Evolutionary conservation across 2,888 invertebrate species (phyloP).

Genomic region (Dolichomitus sp.): DNA sequence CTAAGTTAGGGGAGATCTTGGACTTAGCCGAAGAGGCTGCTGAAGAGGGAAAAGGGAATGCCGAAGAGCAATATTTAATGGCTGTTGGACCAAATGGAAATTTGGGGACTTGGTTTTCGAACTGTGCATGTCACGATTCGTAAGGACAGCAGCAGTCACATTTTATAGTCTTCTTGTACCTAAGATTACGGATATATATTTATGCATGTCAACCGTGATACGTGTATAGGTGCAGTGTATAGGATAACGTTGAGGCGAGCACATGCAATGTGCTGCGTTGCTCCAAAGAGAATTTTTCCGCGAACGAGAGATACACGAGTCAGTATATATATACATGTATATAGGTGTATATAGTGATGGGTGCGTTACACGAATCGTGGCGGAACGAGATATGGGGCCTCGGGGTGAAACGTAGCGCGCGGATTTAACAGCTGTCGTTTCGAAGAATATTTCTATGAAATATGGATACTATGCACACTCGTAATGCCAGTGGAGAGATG

Average conservation of each 20-base stretch:
- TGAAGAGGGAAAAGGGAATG: slow-evolving; percentile 1
- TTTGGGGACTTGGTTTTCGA: background rate
- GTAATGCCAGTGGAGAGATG: slow-evolving; percentile 8
- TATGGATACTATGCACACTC: slow-evolving; percentile 28
- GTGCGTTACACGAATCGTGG: slow-evolving; percentile 37
- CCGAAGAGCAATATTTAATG: slow-evolving; percentile 67
- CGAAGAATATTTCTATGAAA: slow-evolving; percentile 56
- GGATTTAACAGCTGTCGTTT: slow-evolving; percentile 58
- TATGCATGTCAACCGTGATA: background rate
- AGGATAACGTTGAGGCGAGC: slow-evolving; percentile 9
- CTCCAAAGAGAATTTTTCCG: slow-evolving; percentile 33
- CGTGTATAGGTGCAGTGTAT: background rate
- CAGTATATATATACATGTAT: background rate
- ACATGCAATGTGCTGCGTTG: slow-evolving; percentile 46
- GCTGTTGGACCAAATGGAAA: slow-evolving; percentile 52
- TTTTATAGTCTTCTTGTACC: background rate
- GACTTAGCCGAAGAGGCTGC: background rate
- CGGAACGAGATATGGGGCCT: slow-evolving; percentile 28
- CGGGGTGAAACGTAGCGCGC: slow-evolving; percentile 34
- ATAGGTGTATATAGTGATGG: background rate
- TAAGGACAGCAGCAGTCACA: slow-evolving; percentile 8
- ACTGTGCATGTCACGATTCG: slow-evolving; percentile 19
- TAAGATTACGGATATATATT: background rate
- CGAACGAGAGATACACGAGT: background rate
- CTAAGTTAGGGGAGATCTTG: background rate